Evolutionary conservation across 2,888 invertebrate species (phyloP).

Genomic region (Iselma pallidipennis): DNA sequence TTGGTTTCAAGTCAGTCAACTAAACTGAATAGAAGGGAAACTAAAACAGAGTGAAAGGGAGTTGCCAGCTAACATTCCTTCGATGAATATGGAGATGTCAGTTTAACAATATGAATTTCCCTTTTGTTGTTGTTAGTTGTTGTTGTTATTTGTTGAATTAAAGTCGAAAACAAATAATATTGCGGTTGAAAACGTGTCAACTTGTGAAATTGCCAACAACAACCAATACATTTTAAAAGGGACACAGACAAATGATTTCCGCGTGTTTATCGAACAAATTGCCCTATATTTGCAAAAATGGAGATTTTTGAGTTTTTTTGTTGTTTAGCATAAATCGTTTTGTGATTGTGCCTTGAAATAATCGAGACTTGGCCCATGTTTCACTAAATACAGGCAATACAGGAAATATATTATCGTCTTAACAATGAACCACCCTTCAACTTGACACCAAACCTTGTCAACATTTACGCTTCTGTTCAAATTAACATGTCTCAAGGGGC

Average conservation of each 20-base stretch:
- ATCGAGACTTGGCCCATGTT: too few relatives aligned
- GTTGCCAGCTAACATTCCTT: neutral
- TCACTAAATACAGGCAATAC: neutral
- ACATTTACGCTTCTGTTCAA: neutral
- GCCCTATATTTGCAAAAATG: too few relatives aligned
- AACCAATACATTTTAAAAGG: too few relatives aligned
- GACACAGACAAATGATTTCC: too few relatives aligned
- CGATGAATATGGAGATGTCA: neutral
- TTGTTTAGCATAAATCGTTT: too few relatives aligned
- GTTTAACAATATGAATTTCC: neutral
- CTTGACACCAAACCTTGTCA: neutral
- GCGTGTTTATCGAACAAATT: too few relatives aligned
- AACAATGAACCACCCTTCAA: neutral
- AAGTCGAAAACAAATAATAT: too few relatives aligned
- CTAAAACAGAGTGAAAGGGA: neutral
- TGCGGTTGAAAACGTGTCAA: too few relatives aligned
- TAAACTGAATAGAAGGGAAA: neutral
- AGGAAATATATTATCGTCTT: neutral
- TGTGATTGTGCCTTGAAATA: too few relatives aligned
- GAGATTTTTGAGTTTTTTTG: too few relatives aligned
- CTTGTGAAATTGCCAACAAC: too few relatives aligned
- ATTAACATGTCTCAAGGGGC: neutral
- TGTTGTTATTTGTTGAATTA: neutral
- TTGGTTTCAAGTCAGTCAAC: neutral
- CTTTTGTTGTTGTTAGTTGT: too few relatives aligned